Evolutionary conservation across 2,888 invertebrate species (phyloP).

Genomic region (Dyspetes luteomarginatus): DNA sequence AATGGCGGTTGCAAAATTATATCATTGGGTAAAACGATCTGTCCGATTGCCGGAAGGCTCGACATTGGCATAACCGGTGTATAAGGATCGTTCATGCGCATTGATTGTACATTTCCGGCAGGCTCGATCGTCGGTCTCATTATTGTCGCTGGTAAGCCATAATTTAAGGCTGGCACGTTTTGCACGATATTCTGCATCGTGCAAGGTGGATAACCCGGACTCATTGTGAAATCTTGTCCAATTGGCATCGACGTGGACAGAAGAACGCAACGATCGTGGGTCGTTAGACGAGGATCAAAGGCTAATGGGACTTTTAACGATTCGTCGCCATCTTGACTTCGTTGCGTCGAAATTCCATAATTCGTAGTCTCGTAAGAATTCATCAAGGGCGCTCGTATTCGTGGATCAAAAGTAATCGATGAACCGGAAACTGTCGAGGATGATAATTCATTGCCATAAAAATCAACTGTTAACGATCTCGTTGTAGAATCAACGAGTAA

Average conservation of each 20-base stretch:
- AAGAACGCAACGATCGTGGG: slow-evolving; percentile 51
- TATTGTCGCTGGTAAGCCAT: slow-evolving; percentile 53
- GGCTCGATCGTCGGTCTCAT: slow-evolving; percentile 37
- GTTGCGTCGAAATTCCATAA: not conserved
- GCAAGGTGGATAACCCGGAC: slow-evolving; percentile 20
- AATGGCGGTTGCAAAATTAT: slow-evolving; percentile 50
- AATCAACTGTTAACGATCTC: not conserved
- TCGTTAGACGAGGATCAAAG: slow-evolving; percentile 59
- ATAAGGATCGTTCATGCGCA: slow-evolving; percentile 39
- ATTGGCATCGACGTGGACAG: slow-evolving; percentile 45
- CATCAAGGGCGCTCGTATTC: slow-evolving; percentile 57
- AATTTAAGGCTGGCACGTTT: slow-evolving; percentile 54
- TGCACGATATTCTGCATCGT: slow-evolving; percentile 20
- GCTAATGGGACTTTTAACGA: slow-evolving; percentile 22
- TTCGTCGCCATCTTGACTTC: slow-evolving; percentile 13
- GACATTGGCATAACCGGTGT: slow-evolving; percentile 39
- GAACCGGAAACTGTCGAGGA: slow-evolving; percentile 64
- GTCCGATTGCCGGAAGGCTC: slow-evolving; percentile 1
- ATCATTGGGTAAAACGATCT: slow-evolving; percentile 33
- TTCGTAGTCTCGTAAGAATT: slow-evolving; percentile 22
- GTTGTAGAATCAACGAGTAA: not conserved
- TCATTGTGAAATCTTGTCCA: slow-evolving; percentile 43
- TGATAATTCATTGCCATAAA: slow-evolving; percentile 5
- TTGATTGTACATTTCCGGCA: slow-evolving; percentile 42
- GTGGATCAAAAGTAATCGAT: slow-evolving; percentile 28